Percentiles rank a stretch among this genome's conserved stretches.
phyloP scores from a whole-genome alignment of 2,888 invertebrate species.

The Oegoconia quadripuncta region DNA sequence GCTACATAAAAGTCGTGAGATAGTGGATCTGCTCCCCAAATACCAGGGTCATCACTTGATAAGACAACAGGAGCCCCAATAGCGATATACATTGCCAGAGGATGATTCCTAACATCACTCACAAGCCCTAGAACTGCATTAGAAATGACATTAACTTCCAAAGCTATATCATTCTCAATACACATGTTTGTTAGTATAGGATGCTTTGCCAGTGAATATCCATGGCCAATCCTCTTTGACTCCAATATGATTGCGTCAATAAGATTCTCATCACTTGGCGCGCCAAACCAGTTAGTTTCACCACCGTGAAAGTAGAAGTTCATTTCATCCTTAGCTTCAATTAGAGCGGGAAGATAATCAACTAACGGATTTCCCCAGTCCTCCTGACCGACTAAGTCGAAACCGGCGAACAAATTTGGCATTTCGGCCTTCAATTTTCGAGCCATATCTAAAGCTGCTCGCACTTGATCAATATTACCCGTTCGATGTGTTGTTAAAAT shows the following conservation, averaged over 20 bases:
- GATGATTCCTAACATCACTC: constrained; percentile 87
- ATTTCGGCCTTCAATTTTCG: constrained; percentile 60
- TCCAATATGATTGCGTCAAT: constrained; percentile 87
- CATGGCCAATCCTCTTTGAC: constrained; percentile 88
- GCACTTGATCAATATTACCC: constrained; percentile 47
- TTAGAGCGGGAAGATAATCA: constrained; percentile 78
- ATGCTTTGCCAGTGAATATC: constrained; percentile 86
- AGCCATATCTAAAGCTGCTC: constrained; percentile 52
- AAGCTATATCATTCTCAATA: constrained; percentile 79
- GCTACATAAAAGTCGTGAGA: constrained; percentile 89
- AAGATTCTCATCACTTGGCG: constrained; percentile 83
- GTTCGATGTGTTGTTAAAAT: constrained; percentile 73
- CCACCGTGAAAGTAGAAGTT: constrained; percentile 89
- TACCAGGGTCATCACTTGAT: constrained; percentile 88
- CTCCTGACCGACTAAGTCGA: constrained; percentile 91
- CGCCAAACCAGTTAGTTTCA: constrained; percentile 87
- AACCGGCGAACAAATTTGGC: constrained; percentile 86
- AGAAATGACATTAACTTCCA: constrained; percentile 90
- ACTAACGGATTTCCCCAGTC: constrained; percentile 82
- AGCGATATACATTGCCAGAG: constrained; percentile 82
- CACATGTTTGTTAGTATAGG: constrained; percentile 80
- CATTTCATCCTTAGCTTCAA: constrained; percentile 69
- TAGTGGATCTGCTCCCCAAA: constrained; percentile 86
- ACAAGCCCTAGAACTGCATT: constrained; percentile 86
- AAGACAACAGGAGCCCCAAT: constrained; percentile 85